Evolutionary conservation across 2,113 vertebrate genomes (phyloP).

Genomic region (Marmota flaviventris): DNA sequence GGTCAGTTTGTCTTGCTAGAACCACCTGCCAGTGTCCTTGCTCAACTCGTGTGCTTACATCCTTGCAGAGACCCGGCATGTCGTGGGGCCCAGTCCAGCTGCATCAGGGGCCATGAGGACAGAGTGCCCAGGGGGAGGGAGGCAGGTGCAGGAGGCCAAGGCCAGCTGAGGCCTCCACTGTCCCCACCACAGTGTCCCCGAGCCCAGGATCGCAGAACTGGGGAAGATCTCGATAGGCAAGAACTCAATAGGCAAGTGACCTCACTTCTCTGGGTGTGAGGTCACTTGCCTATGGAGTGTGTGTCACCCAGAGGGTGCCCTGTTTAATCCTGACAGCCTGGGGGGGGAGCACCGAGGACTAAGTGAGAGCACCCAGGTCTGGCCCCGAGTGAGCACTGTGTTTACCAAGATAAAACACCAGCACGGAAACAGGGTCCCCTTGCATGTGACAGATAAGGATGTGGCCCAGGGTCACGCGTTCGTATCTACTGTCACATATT

Average conservation of each 20-base stretch:
- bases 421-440: neutral
- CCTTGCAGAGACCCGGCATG: neutral
- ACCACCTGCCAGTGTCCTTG: neutral
- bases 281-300: too few species aligned
- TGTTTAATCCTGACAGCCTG: too few species aligned
- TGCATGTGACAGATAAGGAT: neutral
- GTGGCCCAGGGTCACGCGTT: too few species aligned
- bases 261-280: too few species aligned
- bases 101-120: neutral
- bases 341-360: too few species aligned
- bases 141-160: too few species aligned
- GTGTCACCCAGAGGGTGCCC: too few species aligned
- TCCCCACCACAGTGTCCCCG: too few species aligned
- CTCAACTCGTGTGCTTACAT: neutral
- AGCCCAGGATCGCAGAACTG: neutral
- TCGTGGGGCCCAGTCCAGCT: neutral
- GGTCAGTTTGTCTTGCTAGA: neutral
- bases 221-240: too few species aligned
- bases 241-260: neutral
- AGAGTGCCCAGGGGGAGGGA: neutral
- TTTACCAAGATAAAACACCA: neutral
- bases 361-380: too few species aligned
- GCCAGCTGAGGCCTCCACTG: neutral
- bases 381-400: neutral
- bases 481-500: neutral